Evolutionary conservation across 2,113 vertebrate species (phyloP).

Genomic region (Semnornis frantzii): DNA sequence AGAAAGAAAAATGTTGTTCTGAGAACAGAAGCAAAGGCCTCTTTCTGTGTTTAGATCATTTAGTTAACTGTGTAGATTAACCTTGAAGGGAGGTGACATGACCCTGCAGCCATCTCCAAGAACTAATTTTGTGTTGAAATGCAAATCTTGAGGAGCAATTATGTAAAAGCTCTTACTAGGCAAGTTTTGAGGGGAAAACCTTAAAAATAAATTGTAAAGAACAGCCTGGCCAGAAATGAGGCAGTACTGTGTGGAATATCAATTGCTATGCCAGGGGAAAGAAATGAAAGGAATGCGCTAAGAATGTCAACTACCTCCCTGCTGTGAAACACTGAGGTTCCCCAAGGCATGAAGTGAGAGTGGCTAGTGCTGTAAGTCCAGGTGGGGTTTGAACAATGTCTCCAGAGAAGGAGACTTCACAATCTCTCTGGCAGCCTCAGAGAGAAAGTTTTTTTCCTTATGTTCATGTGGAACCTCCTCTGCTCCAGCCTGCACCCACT

Average conservation of each 20-base stretch:
- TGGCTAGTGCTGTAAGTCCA: neutral
- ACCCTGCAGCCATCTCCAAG: neutral
- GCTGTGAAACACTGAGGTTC: neutral
- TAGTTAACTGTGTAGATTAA: neutral
- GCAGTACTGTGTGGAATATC: neutral
- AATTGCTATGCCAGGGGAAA: neutral
- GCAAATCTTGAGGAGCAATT: constrained; percentile 33
- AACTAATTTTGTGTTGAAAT: constrained; percentile 21
- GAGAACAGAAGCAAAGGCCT: neutral
- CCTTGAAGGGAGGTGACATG: neutral
- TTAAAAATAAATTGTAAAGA: constrained; percentile 58
- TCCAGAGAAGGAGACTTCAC: too few relatives aligned
- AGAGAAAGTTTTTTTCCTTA: too few relatives aligned
- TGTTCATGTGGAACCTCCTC: too few relatives aligned
- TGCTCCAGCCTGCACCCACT: too few relatives aligned
- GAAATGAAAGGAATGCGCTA: constrained; percentile 15
- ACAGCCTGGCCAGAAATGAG: constrained; percentile 25
- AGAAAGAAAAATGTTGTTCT: neutral
- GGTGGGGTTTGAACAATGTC: too few relatives aligned
- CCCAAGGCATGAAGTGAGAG: neutral
- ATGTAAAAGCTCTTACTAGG: constrained; percentile 43
- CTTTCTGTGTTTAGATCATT: neutral
- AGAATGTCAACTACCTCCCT: neutral
- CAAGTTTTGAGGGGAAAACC: constrained; percentile 24
- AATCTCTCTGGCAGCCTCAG: too few relatives aligned